Percentiles rank a stretch among this genome's conserved stretches.
Evolutionary conservation across 2,888 invertebrate genomes (phyloP).

Genomic region (Tuta absoluta): DNA sequence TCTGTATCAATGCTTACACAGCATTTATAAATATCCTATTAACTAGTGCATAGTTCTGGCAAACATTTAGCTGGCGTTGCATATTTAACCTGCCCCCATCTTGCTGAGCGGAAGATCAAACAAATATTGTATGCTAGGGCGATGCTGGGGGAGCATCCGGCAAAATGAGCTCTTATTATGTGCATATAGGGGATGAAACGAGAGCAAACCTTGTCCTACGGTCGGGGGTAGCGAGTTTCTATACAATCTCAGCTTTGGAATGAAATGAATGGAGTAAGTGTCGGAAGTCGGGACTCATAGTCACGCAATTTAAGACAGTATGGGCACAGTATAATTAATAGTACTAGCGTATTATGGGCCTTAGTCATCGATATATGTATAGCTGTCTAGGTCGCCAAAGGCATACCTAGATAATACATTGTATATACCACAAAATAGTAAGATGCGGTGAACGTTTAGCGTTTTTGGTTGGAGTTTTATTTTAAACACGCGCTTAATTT

Average conservation of each 20-base stretch:
- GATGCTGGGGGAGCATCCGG: conserved; percentile 62
- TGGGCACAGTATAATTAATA: too few species aligned
- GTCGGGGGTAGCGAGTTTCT: background rate
- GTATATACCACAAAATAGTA: too few species aligned
- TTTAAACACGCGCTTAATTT: too few species aligned
- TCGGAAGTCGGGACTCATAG: too few species aligned
- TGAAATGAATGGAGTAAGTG: too few species aligned
- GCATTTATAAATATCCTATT: conserved; percentile 10
- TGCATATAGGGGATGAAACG: conserved; percentile 59
- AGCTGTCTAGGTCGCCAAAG: too few species aligned
- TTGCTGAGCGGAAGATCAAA: conserved; percentile 70
- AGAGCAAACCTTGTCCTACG: conserved; percentile 54
- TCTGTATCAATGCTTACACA: background rate
- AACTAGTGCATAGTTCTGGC: conserved; percentile 11
- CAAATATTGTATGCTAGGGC: conserved; percentile 69
- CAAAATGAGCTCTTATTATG: conserved; percentile 66
- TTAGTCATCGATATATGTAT: too few species aligned
- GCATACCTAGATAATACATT: too few species aligned
- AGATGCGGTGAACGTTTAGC: too few species aligned
- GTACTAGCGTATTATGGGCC: too few species aligned
- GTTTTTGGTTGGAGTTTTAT: too few species aligned
- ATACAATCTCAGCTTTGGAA: conserved; percentile 6
- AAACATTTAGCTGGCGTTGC: conserved; percentile 38
- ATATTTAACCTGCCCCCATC: conserved; percentile 46
- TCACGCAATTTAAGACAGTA: too few species aligned